Conservation (phyloP, 2,888 invertebrate species). For the Plemyria rubiginata region DNA sequence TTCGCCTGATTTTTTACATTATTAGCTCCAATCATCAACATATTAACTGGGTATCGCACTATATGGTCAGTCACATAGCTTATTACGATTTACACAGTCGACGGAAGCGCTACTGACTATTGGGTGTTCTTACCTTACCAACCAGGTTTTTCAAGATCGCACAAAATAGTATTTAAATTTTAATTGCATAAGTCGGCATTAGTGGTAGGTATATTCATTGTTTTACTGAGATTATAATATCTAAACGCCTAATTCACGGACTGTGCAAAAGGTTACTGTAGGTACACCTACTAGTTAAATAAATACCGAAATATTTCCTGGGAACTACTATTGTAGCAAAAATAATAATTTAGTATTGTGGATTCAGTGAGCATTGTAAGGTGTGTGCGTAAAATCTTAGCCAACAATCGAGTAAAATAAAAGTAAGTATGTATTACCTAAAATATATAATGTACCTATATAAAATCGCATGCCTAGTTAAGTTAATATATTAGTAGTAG, state of each 20-base stretch:
- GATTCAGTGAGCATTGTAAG: conserved; percentile 6
- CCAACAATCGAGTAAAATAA: conserved; percentile 1
- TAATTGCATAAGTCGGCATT: background rate
- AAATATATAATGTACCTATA: background rate
- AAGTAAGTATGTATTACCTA: background rate
- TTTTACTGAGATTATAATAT: conserved; percentile 13
- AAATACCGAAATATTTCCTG: conserved; percentile 21
- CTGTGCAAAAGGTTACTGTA: conserved; percentile 5
- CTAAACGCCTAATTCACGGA: conserved; percentile 8
- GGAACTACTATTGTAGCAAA: conserved; percentile 24
- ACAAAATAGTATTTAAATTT: conserved; percentile 11
- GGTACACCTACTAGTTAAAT: background rate
- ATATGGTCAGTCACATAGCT: conserved; percentile 50
- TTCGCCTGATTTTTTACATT: conserved; percentile 38
- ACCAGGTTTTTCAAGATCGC: conserved; percentile 19
- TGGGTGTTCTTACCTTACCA: background rate
- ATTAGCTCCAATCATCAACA: conserved; percentile 45
- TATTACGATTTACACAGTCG: conserved; percentile 65
- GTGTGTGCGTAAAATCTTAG: conserved; percentile 10
- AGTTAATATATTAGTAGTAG: no score
- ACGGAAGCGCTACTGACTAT: conserved; percentile 47
- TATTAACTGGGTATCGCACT: conserved; percentile 45
- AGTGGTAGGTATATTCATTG: conserved; percentile 23
- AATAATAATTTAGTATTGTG: conserved; percentile 12
- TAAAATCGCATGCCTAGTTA: background rate